Conservation (phyloP, 2,113 vertebrate species). For the Crypturellus undulatus region DNA sequence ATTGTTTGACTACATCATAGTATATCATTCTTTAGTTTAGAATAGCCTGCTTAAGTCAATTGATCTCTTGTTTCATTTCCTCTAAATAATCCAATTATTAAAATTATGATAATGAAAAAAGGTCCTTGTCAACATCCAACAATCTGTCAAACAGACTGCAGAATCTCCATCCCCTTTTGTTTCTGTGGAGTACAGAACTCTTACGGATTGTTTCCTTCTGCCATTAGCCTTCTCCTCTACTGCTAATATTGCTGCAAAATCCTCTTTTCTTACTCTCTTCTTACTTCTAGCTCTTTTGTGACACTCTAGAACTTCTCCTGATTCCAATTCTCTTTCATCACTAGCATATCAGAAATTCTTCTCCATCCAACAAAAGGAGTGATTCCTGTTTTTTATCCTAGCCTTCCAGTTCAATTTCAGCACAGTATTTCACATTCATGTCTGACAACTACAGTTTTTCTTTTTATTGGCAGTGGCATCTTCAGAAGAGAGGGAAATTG, state of each 20-base stretch:
- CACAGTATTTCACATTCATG: not conserved
- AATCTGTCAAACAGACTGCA: not conserved
- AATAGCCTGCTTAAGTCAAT: not conserved
- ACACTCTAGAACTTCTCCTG: not conserved
- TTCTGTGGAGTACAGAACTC: not conserved
- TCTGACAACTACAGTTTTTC: not conserved
- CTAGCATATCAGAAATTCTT: not conserved
- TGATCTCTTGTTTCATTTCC: not conserved
- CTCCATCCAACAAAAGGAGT: not conserved
- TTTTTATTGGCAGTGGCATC: not conserved
- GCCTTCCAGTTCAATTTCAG: not conserved
- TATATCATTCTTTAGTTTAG: not conserved
- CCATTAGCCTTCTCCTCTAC: not conserved
- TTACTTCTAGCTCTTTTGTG: not conserved
- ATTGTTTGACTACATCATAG: not conserved
- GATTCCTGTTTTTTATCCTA: not conserved
- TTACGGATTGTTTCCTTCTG: not conserved
- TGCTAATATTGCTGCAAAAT: not conserved
- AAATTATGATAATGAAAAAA: not conserved
- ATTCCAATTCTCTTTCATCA: not conserved
- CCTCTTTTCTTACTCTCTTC: not conserved
- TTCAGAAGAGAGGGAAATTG: rapidly evolving
- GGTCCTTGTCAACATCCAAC: not conserved
- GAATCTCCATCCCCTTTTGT: not conserved
- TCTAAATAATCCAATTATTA: not conserved